Evolutionary conservation across 2,888 invertebrate species (phyloP).

Genomic region (Achlya flavicornis): DNA sequence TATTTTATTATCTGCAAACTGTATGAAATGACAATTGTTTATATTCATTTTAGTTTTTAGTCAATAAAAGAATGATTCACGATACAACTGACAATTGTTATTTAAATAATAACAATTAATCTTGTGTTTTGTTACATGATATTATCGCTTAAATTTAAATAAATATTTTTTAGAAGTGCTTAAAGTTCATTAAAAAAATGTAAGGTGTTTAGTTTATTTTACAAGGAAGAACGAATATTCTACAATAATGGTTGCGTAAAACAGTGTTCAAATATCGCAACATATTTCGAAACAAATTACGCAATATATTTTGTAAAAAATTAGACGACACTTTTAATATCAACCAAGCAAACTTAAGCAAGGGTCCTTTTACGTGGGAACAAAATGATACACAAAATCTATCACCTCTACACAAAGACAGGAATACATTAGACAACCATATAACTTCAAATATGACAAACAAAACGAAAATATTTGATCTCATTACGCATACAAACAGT

Average conservation of each 20-base stretch:
- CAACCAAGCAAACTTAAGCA: background rate
- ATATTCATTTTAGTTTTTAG: constrained; percentile 42
- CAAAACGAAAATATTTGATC: constrained; percentile 79
- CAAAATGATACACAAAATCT: constrained; percentile 35
- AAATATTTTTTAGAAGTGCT: background rate
- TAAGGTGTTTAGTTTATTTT: too few species aligned
- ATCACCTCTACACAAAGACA: constrained; percentile 53
- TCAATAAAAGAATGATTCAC: constrained; percentile 27
- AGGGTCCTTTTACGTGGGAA: constrained; percentile 35
- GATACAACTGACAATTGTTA: constrained; percentile 51
- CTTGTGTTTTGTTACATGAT: constrained; percentile 52
- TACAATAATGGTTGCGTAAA: too few species aligned
- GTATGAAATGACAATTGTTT: constrained; percentile 63
- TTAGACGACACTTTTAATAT: too few species aligned
- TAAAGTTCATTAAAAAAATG: too few species aligned
- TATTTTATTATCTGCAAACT: constrained; percentile 80
- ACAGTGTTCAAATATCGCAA: too few species aligned
- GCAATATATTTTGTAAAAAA: too few species aligned
- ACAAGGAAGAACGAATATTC: too few species aligned
- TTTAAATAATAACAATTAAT: constrained; percentile 72
- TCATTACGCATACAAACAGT: constrained; percentile 72
- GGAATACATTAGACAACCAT: constrained; percentile 59
- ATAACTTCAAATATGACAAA: constrained; percentile 75
- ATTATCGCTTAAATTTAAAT: constrained; percentile 22
- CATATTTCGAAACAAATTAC: too few species aligned